Base-by-base conservation (phyloP, 2,113 vertebrate species). In the Colistium nudipinnis region DNA sequence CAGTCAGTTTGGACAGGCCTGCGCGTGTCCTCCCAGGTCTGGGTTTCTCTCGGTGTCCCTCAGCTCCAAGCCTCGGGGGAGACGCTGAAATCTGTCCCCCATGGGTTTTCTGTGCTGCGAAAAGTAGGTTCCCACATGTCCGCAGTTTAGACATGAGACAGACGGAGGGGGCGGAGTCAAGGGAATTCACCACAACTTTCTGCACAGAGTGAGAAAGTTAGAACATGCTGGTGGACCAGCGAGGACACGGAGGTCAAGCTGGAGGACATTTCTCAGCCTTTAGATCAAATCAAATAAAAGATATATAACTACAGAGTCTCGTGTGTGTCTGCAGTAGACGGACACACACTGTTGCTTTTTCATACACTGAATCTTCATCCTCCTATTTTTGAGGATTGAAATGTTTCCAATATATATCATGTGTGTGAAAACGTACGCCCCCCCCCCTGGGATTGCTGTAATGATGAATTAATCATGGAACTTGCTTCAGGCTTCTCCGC, bases 401-500 rank as follows among this genome's bases (percentile, higher is more conserved):
- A n/a, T n/a, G n/a, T n/a, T n/a, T n/a, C n/a, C n/a, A n/a, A n/a
- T n/a, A n/a, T n/a, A n/a, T n/a, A n/a, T n/a, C n/a, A n/a, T n/a
- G n/a, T n/a, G n/a, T n/a, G n/a, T n/a, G n/a, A n/a, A n/a, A n/a
- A n/a, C n/a, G n/a, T n/a, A n/a, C n/a, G n/a, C n/a, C n/a, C n/a
- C n/a, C n/a, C n/a, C 78, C 63, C 38, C 20, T 59, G 74, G 66
- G 80, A 78, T 52, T 51, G 65, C 49, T 51, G 64, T 69, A 25
- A 60, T 83, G 61, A 70, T 78, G 73, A 80, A 83, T 84, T 59
- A 83, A 87, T 87, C 56, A 85, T 62, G 47, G 48, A 69, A 76
- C 74, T 76, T 44, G 80, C 87, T 87, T 30, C 7, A 53, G 80
- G 82, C 75, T 22, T 28, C 39, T 74, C 48, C n/a, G 71, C 73